Evolutionary conservation across 2,888 invertebrate genomes (phyloP), one percentile per base, ranked within the genome.

Genomic region (Yponomeuta plumbellus): DNA sequence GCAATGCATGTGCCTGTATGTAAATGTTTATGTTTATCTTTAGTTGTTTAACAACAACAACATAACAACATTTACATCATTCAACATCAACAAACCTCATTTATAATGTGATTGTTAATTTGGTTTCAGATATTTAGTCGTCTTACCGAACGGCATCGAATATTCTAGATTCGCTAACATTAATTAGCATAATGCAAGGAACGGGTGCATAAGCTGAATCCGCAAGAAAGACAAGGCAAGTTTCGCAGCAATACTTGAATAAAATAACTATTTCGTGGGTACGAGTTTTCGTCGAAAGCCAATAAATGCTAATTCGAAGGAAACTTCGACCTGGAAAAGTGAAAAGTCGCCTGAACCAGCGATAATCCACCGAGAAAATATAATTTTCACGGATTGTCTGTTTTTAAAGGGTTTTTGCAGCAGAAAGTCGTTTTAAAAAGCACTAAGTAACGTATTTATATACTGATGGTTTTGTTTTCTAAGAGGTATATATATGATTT

Each of bases 241-340:
- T 62, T 72, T 72, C 67, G 68, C 44, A 73, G 71, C 72, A 74
- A 74, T 76, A 73, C 68, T 70, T 73, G 75, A 71, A 77, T 76
- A 82, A 84, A 81, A 80, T 76, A 74, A 76, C 78, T 77, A 78
- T 78, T 77, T 72, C 72, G 72, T 72, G 72, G 74, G 74, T 73
- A 73, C 73, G 44, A 73, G 71, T 76, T 82, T 82, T 81, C 81
- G 82, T 79, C 79, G 74, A 76, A 79, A 80, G 77, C 75, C 81
- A 76, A 85, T 81, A 85, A 85, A 87, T 85, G 86, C 80, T 83
- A 86, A 87, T 86, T 83, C 73, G 73, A 77, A 73, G 68, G 71
- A 69, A 85, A 85, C 76, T 85, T 86, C 79, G 71, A 74, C 70
- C 13, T 76, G 77, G 75, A 78, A 81, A 79, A 75, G 77, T 76